These are phyloP conservation scores for Adineta ricciae DNA, from an alignment of 2,888 invertebrate species.

Conservation along the genomic window DNA sequence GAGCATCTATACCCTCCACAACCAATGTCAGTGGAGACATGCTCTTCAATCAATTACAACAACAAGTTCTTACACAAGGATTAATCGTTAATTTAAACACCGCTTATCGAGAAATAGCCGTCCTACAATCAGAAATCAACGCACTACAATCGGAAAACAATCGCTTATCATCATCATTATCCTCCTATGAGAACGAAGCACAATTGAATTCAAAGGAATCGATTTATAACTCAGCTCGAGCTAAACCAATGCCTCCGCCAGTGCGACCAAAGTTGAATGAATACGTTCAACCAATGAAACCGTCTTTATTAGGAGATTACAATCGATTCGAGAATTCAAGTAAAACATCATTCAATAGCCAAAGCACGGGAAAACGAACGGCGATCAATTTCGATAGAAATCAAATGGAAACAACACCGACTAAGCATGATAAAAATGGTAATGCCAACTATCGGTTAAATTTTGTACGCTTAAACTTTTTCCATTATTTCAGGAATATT, in stretches of 20 bases:
- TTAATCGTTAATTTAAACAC: conserved; percentile 20
- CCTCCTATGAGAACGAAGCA: background rate
- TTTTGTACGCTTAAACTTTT: too few relatives aligned
- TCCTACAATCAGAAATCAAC: background rate
- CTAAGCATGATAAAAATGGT: background rate
- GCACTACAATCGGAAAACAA: background rate
- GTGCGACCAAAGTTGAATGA: background rate
- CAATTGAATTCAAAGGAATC: background rate
- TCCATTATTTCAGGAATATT: background rate
- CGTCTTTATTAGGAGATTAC: background rate
- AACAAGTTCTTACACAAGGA: conserved; percentile 15
- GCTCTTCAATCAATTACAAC: background rate
- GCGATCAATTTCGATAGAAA: background rate
- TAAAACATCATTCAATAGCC: conserved; percentile 21
- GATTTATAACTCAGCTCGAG: background rate
- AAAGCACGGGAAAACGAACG: background rate
- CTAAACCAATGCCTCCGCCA: background rate
- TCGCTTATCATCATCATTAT: background rate
- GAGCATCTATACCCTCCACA: background rate
- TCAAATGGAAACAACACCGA: background rate
- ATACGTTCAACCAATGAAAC: background rate
- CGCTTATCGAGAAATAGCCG: conserved; percentile 15
- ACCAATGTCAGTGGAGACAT: background rate
- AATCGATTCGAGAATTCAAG: conserved; percentile 7
- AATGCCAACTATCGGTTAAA: background rate